Percentiles rank a stretch among this genome's conserved stretches.
Conservation (phyloP, 2,888 invertebrate genomes). For the Proisotoma minuta region DNA sequence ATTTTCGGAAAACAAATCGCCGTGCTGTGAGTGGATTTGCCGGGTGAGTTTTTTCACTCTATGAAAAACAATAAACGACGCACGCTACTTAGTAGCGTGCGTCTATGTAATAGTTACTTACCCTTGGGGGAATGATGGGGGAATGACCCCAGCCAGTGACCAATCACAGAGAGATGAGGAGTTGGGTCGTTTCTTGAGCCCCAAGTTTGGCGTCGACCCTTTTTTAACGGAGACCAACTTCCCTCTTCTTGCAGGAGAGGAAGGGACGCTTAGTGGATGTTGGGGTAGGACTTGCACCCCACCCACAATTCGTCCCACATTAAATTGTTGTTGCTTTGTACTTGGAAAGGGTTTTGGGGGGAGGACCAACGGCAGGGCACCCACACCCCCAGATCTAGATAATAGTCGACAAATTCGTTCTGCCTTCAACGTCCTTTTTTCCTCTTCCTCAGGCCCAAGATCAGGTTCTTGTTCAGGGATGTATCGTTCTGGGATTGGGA, state of each 20-base stretch:
- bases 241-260: slow-evolving; percentile 30
- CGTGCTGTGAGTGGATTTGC: no score
- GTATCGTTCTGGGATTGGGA: slow-evolving; percentile 45
- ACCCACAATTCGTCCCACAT: not conserved
- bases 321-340: not conserved
- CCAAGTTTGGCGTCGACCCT: not conserved
- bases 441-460: slow-evolving; percentile 42
- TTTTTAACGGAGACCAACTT: slow-evolving; percentile 32
- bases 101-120: no score
- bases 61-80: no score
- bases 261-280: slow-evolving; percentile 19
- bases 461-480: slow-evolving; percentile 42
- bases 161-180: slow-evolving; percentile 38
- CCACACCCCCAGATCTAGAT: slow-evolving; percentile 42
- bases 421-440: slow-evolving; percentile 43
- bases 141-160: slow-evolving; percentile 46
- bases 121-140: slow-evolving; percentile 34
- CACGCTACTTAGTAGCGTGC: no score
- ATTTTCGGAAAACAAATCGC: not conserved
- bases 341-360: slow-evolving; percentile 11
- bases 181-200: not conserved
- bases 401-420: slow-evolving; percentile 44
- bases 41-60: no score
- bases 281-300: not conserved
- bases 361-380: slow-evolving; percentile 27